Percentiles rank a stretch among this genome's conserved stretches.
Conservation (phyloP, 2,113 vertebrate genomes). For the Lota lota region DNA sequence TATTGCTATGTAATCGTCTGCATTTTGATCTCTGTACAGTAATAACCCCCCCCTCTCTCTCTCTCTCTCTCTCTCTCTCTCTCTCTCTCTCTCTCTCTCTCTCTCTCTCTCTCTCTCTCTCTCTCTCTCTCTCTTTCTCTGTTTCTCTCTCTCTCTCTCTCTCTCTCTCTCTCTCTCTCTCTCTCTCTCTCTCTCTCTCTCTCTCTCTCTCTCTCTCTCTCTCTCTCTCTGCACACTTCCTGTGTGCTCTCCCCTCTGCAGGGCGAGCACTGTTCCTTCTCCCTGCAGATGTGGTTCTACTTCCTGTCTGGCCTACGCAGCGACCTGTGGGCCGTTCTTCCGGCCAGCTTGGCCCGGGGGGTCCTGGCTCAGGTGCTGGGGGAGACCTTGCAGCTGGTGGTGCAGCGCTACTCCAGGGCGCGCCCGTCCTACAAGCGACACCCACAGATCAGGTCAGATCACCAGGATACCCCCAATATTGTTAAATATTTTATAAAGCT, state of each 20-base stretch:
- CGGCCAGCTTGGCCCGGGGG: constrained; percentile 77
- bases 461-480: too few species aligned
- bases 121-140: background rate
- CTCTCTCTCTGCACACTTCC: constrained; percentile 39
- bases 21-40: too few species aligned
- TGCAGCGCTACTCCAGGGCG: constrained; percentile 83
- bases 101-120: constrained; percentile 21
- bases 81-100: constrained; percentile 1
- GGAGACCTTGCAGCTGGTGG: constrained; percentile 80
- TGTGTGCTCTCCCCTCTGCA: constrained; percentile 70
- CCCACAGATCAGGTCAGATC: constrained; percentile 88
- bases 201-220: background rate
- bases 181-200: constrained; percentile 5
- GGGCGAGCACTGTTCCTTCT: constrained; percentile 97
- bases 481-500: too few species aligned
- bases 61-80: constrained; percentile 3
- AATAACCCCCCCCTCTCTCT: background rate
- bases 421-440: constrained; percentile 86
- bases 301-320: constrained; percentile 87
- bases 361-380: constrained; percentile 84
- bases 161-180: constrained; percentile 36
- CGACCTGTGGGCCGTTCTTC: constrained; percentile 86
- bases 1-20: too few species aligned
- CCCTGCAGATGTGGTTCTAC: constrained; percentile 98
- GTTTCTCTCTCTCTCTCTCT: constrained; percentile 49